These are phyloP conservation scores for Trinorchestia longiramus DNA, from an alignment of 1,140 invertebrate genomes.

Conservation along the genomic window DNA sequence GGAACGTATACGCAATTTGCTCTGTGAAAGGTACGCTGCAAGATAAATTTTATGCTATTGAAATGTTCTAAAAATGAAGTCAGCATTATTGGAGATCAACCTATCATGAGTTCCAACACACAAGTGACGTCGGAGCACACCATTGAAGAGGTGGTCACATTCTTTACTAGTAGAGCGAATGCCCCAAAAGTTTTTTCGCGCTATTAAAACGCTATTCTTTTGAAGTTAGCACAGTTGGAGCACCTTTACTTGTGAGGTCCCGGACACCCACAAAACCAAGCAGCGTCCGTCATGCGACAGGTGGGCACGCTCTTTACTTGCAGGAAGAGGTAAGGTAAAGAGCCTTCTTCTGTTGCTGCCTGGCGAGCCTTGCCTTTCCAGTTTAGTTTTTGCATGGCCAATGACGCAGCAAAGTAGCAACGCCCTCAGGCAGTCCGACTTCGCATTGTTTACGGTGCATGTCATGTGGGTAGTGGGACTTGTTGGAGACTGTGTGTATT, in stretches of 20 bases:
- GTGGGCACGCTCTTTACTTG: neutral
- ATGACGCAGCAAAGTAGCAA: neutral
- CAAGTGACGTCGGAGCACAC: no score
- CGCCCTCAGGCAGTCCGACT: neutral
- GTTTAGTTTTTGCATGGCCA: neutral
- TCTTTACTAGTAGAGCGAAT: no score
- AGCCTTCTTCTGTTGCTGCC: neutral
- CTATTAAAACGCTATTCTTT: no score
- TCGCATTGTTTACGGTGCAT: neutral
- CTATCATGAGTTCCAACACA: no score
- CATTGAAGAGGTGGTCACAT: no score
- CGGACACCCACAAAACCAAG: neutral
- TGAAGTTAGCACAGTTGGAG: no score
- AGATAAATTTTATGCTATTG: no score
- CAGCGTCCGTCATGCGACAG: neutral
- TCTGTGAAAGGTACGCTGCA: no score
- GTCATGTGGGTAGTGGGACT: neutral
- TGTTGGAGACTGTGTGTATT: neutral
- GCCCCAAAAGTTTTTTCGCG: no score
- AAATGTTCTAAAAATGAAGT: no score
- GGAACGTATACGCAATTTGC: no score
- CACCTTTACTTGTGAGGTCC: neutral
- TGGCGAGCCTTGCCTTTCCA: neutral
- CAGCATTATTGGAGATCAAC: no score
- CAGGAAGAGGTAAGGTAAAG: neutral